Evolutionary conservation across 2,113 vertebrate genomes (phyloP).

Genomic region (Pseudorhombus dupliciocellatus): DNA sequence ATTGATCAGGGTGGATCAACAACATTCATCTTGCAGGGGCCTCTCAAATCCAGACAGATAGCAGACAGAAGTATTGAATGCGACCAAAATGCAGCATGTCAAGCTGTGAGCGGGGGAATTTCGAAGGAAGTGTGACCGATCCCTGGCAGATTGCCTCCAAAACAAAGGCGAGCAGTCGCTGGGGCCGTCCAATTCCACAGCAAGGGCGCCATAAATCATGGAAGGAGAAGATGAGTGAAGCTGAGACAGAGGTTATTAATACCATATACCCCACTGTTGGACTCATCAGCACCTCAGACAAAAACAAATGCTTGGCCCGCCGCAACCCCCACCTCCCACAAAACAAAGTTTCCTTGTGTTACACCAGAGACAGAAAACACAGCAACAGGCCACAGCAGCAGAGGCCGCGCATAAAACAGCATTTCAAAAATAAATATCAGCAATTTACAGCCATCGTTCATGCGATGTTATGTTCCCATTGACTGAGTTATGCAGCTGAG

Average conservation of each 20-base stretch:
- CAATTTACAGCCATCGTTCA: too few relatives aligned
- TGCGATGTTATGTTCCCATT: too few relatives aligned
- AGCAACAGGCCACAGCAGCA: too few relatives aligned
- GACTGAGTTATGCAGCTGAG: too few relatives aligned
- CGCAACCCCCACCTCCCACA: too few relatives aligned
- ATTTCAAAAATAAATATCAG: too few relatives aligned
- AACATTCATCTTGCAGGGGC: constrained; percentile 3
- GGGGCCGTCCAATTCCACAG: not conserved
- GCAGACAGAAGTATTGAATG: not conserved
- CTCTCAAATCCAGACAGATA: not conserved
- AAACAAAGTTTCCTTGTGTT: too few relatives aligned
- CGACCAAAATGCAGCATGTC: not conserved
- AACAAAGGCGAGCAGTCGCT: not conserved
- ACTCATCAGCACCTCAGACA: not conserved
- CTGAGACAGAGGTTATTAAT: not conserved
- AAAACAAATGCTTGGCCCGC: not conserved
- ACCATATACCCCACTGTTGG: not conserved
- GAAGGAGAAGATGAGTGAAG: not conserved
- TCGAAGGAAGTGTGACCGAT: not conserved
- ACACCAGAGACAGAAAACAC: too few relatives aligned
- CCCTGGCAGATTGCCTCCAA: not conserved
- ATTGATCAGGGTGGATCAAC: constrained; percentile 6
- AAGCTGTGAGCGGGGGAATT: not conserved
- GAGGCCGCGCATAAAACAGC: too few relatives aligned
- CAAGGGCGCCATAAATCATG: not conserved